Percentiles rank a stretch among this genome's conserved stretches.
phyloP scores from a whole-genome alignment of 2,113 vertebrate genomes.

The Leuciscus idus region DNA sequence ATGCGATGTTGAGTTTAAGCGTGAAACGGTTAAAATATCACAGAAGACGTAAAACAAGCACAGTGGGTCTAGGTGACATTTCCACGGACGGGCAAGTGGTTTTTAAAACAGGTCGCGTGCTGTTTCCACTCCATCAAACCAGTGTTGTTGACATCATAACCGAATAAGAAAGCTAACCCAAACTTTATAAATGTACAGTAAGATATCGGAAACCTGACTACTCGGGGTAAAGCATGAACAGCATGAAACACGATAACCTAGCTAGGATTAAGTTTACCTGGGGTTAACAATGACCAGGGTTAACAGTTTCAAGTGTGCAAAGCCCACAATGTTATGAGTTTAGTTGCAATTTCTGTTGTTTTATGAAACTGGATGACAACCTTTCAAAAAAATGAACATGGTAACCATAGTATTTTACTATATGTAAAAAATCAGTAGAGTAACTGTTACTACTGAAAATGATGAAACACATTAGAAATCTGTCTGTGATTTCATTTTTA shows the following conservation, averaged over 20 bases:
- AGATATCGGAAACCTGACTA: not conserved
- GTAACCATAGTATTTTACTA: not conserved
- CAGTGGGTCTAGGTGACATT: not conserved
- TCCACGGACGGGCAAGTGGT: too few species aligned
- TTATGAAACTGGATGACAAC: not conserved
- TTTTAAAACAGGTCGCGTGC: not conserved
- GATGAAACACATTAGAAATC: not conserved
- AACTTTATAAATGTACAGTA: not conserved
- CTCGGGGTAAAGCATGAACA: not conserved
- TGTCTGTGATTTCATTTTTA: too few species aligned
- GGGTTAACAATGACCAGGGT: not conserved
- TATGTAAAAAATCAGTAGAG: not conserved
- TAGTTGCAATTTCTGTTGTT: not conserved
- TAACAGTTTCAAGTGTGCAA: not conserved
- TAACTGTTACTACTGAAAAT: not conserved
- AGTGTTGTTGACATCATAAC: not conserved
- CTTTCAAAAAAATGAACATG: not conserved
- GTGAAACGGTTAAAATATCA: not conserved
- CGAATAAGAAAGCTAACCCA: not conserved
- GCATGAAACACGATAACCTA: not conserved
- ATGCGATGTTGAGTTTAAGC: not conserved
- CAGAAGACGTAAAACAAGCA: not conserved
- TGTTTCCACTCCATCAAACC: not conserved
- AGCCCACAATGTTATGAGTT: not conserved
- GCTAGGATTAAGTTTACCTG: not conserved